A percentile compares a stretch with the other conserved stretches of the same genome.
phyloP scores from a whole-genome alignment of 2,113 vertebrate species.

The Chauna torquata region DNA sequence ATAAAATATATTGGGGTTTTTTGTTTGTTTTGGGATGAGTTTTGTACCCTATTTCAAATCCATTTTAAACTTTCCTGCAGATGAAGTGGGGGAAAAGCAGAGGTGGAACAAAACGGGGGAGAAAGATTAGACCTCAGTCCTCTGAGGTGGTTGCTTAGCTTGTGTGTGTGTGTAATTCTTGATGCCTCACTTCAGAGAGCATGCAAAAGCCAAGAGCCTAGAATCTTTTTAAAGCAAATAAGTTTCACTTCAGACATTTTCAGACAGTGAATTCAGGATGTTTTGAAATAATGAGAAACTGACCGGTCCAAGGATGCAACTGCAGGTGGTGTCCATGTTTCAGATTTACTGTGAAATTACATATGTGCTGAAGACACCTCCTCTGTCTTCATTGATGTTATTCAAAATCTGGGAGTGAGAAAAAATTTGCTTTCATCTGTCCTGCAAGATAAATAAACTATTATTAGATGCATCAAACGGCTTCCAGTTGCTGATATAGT shows the following conservation, averaged over 20 bases:
- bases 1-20: not conserved
- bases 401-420: not conserved
- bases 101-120: not conserved
- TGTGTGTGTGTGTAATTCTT: not conserved
- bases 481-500: not conserved
- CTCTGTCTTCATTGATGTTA: accelerated
- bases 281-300: not conserved
- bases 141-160: not conserved
- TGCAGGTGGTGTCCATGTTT: accelerated
- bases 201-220: not conserved
- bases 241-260: not conserved
- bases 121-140: not conserved
- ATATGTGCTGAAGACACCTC: not conserved
- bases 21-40: accelerated
- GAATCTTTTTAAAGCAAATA: not conserved
- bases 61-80: not conserved
- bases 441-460: not conserved
- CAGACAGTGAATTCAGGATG: not conserved
- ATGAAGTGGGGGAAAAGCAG: not conserved
- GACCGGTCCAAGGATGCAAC: not conserved
- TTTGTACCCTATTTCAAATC: not conserved
- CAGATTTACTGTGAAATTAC: not conserved
- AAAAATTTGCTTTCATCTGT: not conserved
- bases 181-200: not conserved
- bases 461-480: not conserved